phyloP scores from a whole-genome alignment of 2,888 invertebrate genomes.

The Drosophila mettleri region DNA sequence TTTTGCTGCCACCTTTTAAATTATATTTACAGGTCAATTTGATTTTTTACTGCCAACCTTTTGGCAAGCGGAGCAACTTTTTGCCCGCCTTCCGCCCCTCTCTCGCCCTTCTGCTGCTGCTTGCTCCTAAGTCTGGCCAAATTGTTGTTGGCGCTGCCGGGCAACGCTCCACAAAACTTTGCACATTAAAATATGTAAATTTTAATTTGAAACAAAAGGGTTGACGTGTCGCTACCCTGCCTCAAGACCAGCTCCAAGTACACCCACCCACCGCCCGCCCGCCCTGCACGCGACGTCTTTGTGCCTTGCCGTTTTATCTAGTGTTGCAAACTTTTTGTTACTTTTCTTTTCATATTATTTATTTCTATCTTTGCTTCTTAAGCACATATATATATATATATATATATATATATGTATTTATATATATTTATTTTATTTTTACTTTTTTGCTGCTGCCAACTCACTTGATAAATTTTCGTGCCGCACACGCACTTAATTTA shows the following conservation, averaged over 20 bases:
- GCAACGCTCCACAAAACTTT: slow-evolving; percentile 65
- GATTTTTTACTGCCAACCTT: slow-evolving; percentile 70
- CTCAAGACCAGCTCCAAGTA: neutral
- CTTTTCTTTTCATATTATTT: slow-evolving; percentile 13
- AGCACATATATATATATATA: neutral
- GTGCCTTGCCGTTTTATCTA: slow-evolving; percentile 67
- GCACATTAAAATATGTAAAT: slow-evolving; percentile 80
- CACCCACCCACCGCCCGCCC: neutral
- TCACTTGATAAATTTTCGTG: slow-evolving; percentile 48
- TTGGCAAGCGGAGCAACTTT: slow-evolving; percentile 53
- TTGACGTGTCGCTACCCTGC: slow-evolving; percentile 65
- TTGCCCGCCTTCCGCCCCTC: neutral
- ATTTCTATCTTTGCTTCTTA: slow-evolving; percentile 16
- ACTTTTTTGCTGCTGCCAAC: slow-evolving; percentile 33
- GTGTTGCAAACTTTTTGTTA: slow-evolving; percentile 61
- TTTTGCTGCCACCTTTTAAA: slow-evolving; percentile 68
- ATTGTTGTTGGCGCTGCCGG: slow-evolving; percentile 37
- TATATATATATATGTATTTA: neutral
- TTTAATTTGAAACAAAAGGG: slow-evolving; percentile 80
- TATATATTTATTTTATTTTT: neutral
- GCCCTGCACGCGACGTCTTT: slow-evolving; percentile 20
- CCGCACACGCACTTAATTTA: slow-evolving; percentile 56
- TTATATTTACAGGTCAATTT: slow-evolving; percentile 80
- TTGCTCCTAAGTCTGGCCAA: slow-evolving; percentile 19
- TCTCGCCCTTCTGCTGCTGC: neutral